Evolutionary conservation across 2,797 vertebrate species (phyloP).

Genomic region (Periophthalmus magnuspinnatus): DNA sequence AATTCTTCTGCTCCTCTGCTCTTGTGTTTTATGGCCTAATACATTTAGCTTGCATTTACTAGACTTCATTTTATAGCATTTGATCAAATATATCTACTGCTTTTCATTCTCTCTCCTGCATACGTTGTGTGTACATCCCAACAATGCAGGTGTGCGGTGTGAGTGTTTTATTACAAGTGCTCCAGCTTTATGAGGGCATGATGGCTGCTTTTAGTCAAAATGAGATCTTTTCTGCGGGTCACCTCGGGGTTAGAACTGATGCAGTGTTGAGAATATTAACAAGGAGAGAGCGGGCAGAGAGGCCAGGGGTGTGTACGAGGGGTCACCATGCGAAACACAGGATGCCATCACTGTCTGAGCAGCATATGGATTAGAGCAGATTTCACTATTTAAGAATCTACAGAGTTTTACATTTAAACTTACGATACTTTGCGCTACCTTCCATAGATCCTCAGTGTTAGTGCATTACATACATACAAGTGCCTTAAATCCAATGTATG

Average conservation of each 20-base stretch:
- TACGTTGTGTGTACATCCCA: slow-evolving; percentile 8
- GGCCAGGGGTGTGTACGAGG: slow-evolving; percentile 17
- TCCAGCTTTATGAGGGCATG: slow-evolving; percentile 46
- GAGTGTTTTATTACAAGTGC: slow-evolving; percentile 32
- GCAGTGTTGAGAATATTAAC: slow-evolving; percentile 57
- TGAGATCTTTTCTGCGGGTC: slow-evolving; percentile 50
- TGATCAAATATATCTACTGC: slow-evolving; percentile 21
- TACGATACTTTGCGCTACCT: background rate
- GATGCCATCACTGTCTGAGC: slow-evolving; percentile 14
- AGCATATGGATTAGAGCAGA: slow-evolving; percentile 11
- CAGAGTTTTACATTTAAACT: background rate
- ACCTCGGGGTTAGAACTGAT: slow-evolving; percentile 47
- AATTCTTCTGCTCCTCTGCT: slow-evolving; percentile 25
- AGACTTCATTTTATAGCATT: slow-evolving; percentile 26
- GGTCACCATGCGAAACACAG: slow-evolving; percentile 30
- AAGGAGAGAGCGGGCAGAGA: slow-evolving; percentile 25
- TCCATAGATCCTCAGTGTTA: background rate
- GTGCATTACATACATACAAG: background rate
- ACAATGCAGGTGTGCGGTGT: background rate
- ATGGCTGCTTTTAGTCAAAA: slow-evolving; percentile 57
- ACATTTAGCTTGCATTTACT: slow-evolving; percentile 35
- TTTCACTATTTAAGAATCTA: background rate
- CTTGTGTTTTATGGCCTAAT: slow-evolving; percentile 35
- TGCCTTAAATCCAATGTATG: too few species aligned
- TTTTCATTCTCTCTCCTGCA: slow-evolving; percentile 14